Percentiles rank a stretch among this genome's conserved stretches.
phyloP scores from a whole-genome alignment of 2,888 invertebrate genomes.

The Pyrrhosoma nymphula region DNA sequence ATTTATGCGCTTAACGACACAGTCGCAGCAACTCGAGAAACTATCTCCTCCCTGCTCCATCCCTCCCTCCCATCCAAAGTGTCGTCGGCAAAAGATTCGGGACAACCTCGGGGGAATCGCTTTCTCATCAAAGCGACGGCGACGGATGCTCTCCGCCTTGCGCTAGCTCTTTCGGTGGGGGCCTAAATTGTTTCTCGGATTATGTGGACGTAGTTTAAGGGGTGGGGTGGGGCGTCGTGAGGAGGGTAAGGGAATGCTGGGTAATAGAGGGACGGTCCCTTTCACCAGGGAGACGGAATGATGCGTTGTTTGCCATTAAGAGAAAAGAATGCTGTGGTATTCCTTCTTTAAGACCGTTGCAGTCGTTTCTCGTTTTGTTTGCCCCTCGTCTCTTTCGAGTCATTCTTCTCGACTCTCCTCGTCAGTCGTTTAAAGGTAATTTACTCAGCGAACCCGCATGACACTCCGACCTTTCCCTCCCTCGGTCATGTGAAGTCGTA shows the following conservation, averaged over 20 bases:
- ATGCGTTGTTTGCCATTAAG: background rate
- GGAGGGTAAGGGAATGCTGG: background rate
- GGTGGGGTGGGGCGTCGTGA: background rate
- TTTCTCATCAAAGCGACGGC: constrained; percentile 52
- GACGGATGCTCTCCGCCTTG: constrained; percentile 14
- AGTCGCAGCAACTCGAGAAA: background rate
- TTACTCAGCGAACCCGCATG: background rate
- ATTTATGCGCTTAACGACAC: background rate
- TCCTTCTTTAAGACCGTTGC: background rate
- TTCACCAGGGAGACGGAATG: background rate
- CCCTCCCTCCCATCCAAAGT: background rate
- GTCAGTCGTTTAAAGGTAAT: constrained; percentile 10
- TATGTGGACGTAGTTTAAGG: constrained; percentile 10
- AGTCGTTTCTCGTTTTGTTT: constrained; percentile 5
- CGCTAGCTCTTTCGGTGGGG: constrained; percentile 23
- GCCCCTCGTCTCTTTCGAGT: background rate
- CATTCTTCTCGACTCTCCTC: background rate
- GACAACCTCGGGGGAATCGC: constrained; percentile 36
- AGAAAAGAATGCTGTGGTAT: background rate
- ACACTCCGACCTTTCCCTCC: background rate
- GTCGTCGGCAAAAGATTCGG: background rate
- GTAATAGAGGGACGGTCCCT: background rate
- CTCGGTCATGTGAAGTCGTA: background rate
- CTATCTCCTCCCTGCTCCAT: background rate
- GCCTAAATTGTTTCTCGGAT: constrained; percentile 54